Evolutionary conservation across 2,113 vertebrate species (phyloP).

Genomic region (Galbula dea): DNA sequence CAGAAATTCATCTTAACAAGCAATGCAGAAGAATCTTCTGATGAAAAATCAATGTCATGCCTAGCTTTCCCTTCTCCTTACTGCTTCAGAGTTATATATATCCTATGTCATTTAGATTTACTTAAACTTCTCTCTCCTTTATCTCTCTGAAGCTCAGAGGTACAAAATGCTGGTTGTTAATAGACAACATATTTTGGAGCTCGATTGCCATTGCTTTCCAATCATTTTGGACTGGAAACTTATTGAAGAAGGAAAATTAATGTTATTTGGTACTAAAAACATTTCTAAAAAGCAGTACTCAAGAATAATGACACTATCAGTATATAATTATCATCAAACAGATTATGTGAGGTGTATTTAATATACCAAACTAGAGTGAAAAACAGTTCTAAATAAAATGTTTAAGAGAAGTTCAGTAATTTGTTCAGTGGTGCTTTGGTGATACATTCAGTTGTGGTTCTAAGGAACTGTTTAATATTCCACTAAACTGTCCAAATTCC

Average conservation of each 20-base stretch:
- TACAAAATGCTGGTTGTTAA: neutral
- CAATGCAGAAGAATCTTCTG: neutral
- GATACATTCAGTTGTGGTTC: neutral
- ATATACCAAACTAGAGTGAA: slow-evolving; percentile 4
- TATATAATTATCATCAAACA: neutral
- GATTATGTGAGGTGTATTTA: neutral
- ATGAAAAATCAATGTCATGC: neutral
- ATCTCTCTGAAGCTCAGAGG: neutral
- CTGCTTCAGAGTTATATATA: neutral
- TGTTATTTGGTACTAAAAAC: neutral
- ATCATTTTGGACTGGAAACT: neutral
- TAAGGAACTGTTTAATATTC: neutral
- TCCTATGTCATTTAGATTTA: neutral
- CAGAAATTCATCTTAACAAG: neutral
- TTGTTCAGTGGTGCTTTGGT: slow-evolving; percentile 1
- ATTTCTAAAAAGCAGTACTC: neutral
- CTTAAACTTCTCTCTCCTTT: neutral
- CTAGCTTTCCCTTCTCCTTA: neutral
- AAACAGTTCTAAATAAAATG: slow-evolving; percentile 7
- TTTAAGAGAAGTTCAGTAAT: neutral
- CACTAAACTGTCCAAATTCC: neutral
- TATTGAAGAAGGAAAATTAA: neutral
- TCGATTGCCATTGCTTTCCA: neutral
- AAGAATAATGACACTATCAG: neutral
- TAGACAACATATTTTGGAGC: neutral